Percentiles rank a stretch among this genome's conserved stretches.
Conservation (phyloP, 1,140 invertebrate genomes). For the Liolophura sinensis region DNA sequence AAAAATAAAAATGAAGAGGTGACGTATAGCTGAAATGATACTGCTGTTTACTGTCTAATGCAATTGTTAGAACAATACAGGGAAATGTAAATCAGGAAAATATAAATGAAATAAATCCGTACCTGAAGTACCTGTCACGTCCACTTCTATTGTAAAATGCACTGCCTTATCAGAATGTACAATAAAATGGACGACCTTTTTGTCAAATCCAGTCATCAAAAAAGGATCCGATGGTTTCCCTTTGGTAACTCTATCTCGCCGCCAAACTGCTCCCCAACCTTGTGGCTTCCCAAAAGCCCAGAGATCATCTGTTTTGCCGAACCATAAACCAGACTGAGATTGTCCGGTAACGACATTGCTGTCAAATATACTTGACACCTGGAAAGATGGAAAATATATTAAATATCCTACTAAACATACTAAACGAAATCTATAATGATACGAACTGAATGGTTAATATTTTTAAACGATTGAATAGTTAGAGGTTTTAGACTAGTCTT, state of each 20-base stretch:
- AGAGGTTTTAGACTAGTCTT: too few species aligned
- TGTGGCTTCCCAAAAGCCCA: slow-evolving; percentile 29
- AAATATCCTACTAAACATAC: too few species aligned
- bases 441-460: too few species aligned
- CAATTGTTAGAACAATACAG: too few species aligned
- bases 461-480: too few species aligned
- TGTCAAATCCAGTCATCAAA: slow-evolving; percentile 28
- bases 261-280: slow-evolving; percentile 21
- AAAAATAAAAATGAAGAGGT: background rate
- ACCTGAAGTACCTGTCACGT: slow-evolving; percentile 27
- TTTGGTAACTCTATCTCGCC: slow-evolving; percentile 6
- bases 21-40: background rate
- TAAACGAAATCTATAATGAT: too few species aligned
- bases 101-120: background rate
- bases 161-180: slow-evolving; percentile 3
- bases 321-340: slow-evolving; percentile 29
- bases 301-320: slow-evolving; percentile 31
- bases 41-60: background rate
- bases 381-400: too few species aligned
- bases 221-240: slow-evolving; percentile 15
- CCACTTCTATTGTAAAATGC: slow-evolving; percentile 18
- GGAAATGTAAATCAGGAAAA: background rate
- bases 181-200: slow-evolving; percentile 23
- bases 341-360: slow-evolving; percentile 30
- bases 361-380: slow-evolving; percentile 27